Conservation (phyloP, 64 coral and sea anemone species). For the Montipora capricornis region DNA sequence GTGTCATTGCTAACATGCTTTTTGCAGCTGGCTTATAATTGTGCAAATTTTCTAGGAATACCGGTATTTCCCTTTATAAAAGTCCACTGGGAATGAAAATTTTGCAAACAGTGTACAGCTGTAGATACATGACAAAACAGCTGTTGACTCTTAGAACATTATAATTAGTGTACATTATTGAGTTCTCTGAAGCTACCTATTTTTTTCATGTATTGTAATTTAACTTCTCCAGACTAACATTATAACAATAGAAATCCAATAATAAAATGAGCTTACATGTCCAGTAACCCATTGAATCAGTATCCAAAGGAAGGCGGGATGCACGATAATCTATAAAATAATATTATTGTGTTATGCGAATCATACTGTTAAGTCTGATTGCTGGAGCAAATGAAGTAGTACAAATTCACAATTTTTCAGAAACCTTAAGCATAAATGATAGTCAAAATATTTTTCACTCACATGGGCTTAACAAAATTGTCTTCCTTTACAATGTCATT, state of each 20-base stretch:
- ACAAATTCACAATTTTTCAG: constrained; percentile 4
- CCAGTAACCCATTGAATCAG: constrained; percentile 11
- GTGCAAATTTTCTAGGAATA: constrained; percentile 3
- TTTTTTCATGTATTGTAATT: not conserved
- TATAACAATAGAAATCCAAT: not conserved
- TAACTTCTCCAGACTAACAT: not conserved
- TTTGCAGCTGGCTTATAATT: not conserved
- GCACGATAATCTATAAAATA: not conserved
- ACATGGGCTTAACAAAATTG: not conserved
- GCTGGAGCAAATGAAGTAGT: constrained; percentile 24
- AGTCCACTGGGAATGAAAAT: not conserved
- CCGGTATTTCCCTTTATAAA: not conserved
- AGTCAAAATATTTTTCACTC: not conserved
- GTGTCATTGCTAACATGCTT: constrained; percentile 10
- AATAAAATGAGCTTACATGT: constrained; percentile 13
- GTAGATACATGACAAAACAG: constrained; percentile 20
- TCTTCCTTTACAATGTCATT: constrained; percentile 11
- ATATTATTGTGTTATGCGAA: constrained; percentile 11
- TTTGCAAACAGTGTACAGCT: not conserved
- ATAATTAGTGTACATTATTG: not conserved
- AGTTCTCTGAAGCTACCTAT: constrained; percentile 10
- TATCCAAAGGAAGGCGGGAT: not conserved
- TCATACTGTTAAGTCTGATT: constrained; percentile 2
- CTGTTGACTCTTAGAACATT: constrained; percentile 5
- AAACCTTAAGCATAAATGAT: not conserved